Percentiles rank a stretch among this genome's conserved stretches.
Conservation (phyloP, 2,797 vertebrate species). For the Sus cebifrons region DNA sequence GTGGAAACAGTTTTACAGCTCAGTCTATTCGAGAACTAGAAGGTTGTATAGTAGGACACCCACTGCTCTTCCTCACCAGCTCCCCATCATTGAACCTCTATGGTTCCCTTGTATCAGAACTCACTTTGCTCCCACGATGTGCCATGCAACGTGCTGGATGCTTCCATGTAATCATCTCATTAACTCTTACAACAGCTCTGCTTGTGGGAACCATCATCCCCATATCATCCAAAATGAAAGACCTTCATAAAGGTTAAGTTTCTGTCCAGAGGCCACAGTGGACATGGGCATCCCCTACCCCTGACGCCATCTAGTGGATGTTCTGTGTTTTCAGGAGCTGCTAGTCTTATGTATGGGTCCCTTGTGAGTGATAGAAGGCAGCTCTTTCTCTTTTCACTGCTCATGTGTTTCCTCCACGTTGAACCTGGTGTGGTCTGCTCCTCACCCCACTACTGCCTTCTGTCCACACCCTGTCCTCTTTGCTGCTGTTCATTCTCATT, state of each 20-base stretch:
- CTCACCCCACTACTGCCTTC: neutral
- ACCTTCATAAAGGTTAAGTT: neutral
- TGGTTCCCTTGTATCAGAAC: neutral
- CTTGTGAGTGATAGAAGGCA: neutral
- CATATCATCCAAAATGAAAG: neutral
- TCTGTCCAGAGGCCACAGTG: neutral
- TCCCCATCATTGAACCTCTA: neutral
- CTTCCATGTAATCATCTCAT: neutral
- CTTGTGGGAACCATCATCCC: neutral
- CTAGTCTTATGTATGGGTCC: neutral
- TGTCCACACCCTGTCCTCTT: neutral
- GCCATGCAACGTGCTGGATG: neutral
- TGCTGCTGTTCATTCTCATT: neutral
- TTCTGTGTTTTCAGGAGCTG: neutral
- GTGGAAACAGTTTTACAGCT: neutral
- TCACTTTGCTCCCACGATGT: neutral
- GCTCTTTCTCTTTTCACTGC: neutral
- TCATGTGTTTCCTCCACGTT: neutral
- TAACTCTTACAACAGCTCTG: neutral
- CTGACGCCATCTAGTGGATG: neutral
- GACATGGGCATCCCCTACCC: neutral
- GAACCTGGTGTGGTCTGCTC: neutral
- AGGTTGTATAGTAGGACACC: no score
- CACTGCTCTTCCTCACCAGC: neutral
- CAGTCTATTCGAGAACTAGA: neutral